These are phyloP conservation scores for Tachysurus fulvidraco DNA, from an alignment of 2,113 vertebrate species.

Conservation along the genomic window DNA sequence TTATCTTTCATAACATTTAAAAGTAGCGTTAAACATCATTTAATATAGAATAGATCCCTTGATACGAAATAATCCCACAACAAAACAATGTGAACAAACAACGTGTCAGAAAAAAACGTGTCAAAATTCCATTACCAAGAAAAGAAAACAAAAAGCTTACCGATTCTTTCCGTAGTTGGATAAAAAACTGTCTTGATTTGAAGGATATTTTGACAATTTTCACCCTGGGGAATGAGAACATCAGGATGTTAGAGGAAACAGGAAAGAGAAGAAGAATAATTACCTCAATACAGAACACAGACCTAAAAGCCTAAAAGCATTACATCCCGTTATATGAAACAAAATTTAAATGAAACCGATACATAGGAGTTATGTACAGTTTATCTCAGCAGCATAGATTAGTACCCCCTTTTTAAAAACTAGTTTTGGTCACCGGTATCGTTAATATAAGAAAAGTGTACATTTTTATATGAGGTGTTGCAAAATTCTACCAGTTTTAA, in stretches of 20 bases:
- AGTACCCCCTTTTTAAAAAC: no score
- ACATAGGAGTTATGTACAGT: background rate
- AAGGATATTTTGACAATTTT: conserved; percentile 99
- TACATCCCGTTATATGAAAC: background rate
- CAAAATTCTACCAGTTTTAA: no score
- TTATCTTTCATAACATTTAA: no score
- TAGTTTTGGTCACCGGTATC: no score
- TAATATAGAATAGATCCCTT: no score
- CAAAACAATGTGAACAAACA: background rate
- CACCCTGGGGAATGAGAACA: conserved; percentile 78
- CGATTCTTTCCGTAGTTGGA: conserved; percentile 94
- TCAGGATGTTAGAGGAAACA: conserved; percentile 30
- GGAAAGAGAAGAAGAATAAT: background rate
- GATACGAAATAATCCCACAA: no score
- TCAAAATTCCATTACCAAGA: background rate
- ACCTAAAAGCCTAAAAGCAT: background rate
- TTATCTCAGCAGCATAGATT: background rate
- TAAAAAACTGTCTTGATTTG: conserved; percentile 98
- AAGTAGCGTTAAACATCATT: no score
- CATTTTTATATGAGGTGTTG: no score
- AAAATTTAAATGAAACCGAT: background rate
- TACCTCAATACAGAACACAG: background rate
- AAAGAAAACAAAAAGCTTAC: conserved; percentile 73
- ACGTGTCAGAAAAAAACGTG: background rate
- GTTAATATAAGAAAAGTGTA: no score